Conservation (phyloP, 2,797 vertebrate genomes). For the Pantherophis vulpinus region DNA sequence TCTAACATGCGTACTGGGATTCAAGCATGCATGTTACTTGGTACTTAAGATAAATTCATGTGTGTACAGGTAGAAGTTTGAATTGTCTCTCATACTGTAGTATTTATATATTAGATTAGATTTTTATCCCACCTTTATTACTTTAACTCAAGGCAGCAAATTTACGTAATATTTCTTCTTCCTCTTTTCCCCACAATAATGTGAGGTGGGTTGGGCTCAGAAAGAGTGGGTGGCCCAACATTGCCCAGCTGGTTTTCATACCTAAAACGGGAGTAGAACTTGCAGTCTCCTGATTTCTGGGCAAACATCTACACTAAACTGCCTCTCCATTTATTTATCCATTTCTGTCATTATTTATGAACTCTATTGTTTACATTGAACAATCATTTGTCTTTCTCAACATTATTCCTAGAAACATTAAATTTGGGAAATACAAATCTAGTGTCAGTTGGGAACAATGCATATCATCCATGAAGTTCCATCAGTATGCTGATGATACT, state of each 20-base stretch:
- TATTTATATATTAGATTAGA: neutral
- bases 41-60: neutral
- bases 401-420: neutral
- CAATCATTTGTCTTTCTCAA: neutral
- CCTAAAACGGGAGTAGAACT: neutral
- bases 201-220: neutral
- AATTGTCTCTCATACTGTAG: neutral
- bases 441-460: neutral
- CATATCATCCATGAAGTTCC: neutral
- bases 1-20: neutral
- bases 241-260: neutral
- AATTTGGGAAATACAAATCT: neutral
- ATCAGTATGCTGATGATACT: too few relatives aligned
- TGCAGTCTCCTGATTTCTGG: neutral
- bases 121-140: neutral
- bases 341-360: neutral
- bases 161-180: neutral
- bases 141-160: neutral
- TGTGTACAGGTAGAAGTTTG: neutral
- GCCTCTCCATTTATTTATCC: neutral
- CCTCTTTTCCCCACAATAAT: neutral
- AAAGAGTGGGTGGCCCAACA: neutral
- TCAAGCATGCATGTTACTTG: neutral
- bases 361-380: neutral
- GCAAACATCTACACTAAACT: neutral